phyloP scores from a whole-genome alignment of 2,113 vertebrate species.

The Amazona vittata region DNA sequence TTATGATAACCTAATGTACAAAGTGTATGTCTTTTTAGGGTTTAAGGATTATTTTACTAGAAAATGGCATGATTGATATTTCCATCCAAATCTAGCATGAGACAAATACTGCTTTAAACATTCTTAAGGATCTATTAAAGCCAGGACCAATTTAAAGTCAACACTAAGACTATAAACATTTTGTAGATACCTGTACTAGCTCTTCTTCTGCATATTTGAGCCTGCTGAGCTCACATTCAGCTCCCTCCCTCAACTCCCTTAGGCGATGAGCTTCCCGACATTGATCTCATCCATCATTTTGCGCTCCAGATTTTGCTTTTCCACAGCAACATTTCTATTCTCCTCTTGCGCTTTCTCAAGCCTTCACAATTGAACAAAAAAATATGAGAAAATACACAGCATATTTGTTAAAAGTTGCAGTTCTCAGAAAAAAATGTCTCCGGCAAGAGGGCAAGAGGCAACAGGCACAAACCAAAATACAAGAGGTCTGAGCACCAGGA shows the following conservation, averaged over 20 bases:
- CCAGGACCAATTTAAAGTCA: not conserved
- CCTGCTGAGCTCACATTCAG: conserved; percentile 93
- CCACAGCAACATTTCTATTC: conserved; percentile 95
- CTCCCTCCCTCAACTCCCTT: conserved; percentile 89
- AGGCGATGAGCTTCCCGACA: conserved; percentile 91
- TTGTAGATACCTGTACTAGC: conserved; percentile 87
- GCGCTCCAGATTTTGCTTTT: conserved; percentile 97
- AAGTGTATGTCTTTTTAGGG: not conserved
- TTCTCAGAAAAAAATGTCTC: not conserved
- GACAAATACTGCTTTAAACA: not conserved
- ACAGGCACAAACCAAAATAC: conserved; percentile 15
- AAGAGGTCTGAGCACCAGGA: not conserved
- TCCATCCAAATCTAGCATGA: not conserved
- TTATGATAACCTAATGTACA: not conserved
- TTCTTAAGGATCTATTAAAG: not conserved
- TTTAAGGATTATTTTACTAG: not conserved
- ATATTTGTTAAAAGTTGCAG: not conserved
- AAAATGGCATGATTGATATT: not conserved
- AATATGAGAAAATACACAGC: conserved; percentile 31
- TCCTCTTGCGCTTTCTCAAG: conserved; percentile 98
- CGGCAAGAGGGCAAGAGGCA: not conserved
- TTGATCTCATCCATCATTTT: conserved; percentile 98
- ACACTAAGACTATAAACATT: not conserved
- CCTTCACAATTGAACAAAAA: conserved; percentile 73
- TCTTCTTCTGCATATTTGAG: conserved; percentile 98